Evolutionary conservation across 1,140 invertebrate genomes (phyloP), one percentile per base, ranked within the genome.

Genomic region (Centruroides sculpturatus): DNA sequence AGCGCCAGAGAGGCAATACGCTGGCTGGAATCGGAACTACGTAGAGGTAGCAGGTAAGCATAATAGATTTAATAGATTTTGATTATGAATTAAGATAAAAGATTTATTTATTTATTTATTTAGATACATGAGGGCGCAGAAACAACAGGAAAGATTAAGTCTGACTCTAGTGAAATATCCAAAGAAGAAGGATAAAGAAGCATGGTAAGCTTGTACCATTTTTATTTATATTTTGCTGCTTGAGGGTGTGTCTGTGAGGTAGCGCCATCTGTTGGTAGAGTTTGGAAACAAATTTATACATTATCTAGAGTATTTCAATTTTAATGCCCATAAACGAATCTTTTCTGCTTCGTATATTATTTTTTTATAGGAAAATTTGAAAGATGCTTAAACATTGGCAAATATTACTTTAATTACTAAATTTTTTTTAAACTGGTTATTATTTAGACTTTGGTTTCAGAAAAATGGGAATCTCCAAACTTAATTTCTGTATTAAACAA

Each of bases 21-120:
- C 64, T 94, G 91, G 90, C 74, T 96, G 55, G 91, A 94, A 73
- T 73, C 78, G 35, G 88, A 93, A 74, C 82, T 94, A 23, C 82
- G 84, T 60, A 82, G 83, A 65, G 91, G 91, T 9, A 89, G 89
- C 63, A 78, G 89, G 57, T 92, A 85, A 70, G 73, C 89, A 36
- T 12, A 13, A 46, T 50, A 48, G 23, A n/a, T 60, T 59, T 35
- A 57, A 12, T 36, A 47, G 41, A 59, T 51, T 9, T 48, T 56
- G 50, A 11, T 51, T 35, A 41, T 57, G 46, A 41, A 57, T 52
- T 50, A 12, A 10, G 5, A 49, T 55, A 35, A 34, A 57, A 54
- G 36, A 35, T n/a, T n/a, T n/a, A 13, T 35, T n/a, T 56, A 61
- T 52, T 41, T 53, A 23, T 66, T 59, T 10, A 61, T 52, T 13